Evolutionary conservation across 2,797 vertebrate genomes (phyloP), one percentile per base, ranked within the genome.

Genomic region (Acipenser oxyrinchus): DNA sequence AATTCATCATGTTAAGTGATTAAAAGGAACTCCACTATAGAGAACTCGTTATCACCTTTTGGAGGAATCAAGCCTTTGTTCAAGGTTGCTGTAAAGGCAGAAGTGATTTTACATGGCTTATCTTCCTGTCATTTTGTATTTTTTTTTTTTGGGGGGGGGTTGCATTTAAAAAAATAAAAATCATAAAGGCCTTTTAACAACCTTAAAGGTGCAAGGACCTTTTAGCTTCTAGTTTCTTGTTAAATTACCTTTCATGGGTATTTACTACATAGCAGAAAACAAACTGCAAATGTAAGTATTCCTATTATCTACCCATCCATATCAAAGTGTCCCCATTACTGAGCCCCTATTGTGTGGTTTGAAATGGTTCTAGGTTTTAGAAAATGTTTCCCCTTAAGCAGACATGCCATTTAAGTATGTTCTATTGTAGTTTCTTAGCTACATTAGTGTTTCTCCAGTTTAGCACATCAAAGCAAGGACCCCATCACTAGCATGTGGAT

Each of bases 341-440:
- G 86, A 70, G 77, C 87, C 86, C 75, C 70, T 67, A 71, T 79
- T 80, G 82, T 82, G 89, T 85, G 90, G 82, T 90, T 75, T 84
- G 83, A 89, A 90, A 89, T 84, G 87, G 88, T 83, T 89, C 84
- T 78, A 84, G 87, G 88, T 88, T 86, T 80, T 81, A 85, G 80
- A 70, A 85, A 85, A 85, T 83, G 79, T 85, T 92, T 93, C 86
- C 91, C 92, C 89, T 87, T 82, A 88, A 88, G 91, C 87, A 84
- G 89, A 88, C 87, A 77, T 86, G 88, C 88, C 90, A 88, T 94
- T 93, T 91, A 88, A 92, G 91, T 90, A 91, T 81, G 82, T 88
- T 86, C 84, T 85, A 91, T 94, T 94, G 93, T 93, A 90, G 90
- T 91, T 92, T 88, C 90, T 88, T 88, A 91, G 90, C 88, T 93